Conservation (phyloP, 2,797 vertebrate genomes). For the Toxotes lorentzi region DNA sequence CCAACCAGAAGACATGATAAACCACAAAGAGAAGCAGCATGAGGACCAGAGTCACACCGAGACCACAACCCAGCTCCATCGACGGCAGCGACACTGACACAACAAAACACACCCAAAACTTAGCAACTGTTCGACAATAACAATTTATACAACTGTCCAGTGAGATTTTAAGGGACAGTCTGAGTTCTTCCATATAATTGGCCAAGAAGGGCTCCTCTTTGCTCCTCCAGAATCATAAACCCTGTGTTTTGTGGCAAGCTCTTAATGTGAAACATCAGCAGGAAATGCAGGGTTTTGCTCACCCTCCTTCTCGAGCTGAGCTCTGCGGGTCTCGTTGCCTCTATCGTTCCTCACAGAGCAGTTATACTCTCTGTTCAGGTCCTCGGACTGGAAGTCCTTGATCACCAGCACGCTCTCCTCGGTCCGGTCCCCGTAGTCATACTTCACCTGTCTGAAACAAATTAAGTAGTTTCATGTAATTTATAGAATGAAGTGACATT, state of each 20-base stretch:
- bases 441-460: conserved; percentile 26
- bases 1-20: conserved; percentile 95
- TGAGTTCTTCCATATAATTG: neutral
- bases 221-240: too few species aligned
- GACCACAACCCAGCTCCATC: conserved; percentile 91
- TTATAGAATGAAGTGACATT: too few species aligned
- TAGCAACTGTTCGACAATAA: neutral
- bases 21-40: conserved; percentile 90
- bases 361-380: conserved; percentile 88
- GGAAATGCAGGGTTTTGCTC: neutral
- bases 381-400: conserved; percentile 84
- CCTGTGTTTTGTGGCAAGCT: too few species aligned
- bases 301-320: conserved; percentile 88
- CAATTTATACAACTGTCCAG: neutral
- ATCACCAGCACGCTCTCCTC: conserved; percentile 81
- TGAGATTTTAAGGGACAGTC: neutral
- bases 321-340: conserved; percentile 78
- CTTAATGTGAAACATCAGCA: neutral
- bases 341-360: conserved; percentile 87
- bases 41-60: conserved; percentile 88
- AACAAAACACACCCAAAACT: conserved; percentile 25
- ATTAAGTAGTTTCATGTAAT: too few species aligned
- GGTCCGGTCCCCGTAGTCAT: conserved; percentile 72
- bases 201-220: too few species aligned
- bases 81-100: conserved; percentile 83